Base-by-base conservation (phyloP, 1,140 invertebrate genomes). In the Dryas iulia region DNA sequence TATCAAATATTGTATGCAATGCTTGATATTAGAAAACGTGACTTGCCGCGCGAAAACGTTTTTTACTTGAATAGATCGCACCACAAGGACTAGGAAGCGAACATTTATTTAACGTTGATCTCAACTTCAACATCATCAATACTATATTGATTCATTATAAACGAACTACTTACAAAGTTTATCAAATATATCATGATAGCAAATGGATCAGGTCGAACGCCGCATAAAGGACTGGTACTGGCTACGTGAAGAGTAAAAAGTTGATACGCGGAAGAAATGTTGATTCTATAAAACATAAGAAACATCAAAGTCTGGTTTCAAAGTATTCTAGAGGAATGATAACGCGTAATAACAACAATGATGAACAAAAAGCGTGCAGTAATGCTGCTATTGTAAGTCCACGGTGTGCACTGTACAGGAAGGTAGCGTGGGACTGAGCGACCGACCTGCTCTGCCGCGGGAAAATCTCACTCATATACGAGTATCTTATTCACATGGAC, bases 381-480 rank as follows among this genome's bases (percentile, higher is more conserved):
- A 83, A 83, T 77, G 77, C 80, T 78, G 78, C 86, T 78, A 89
- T 89, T 91, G 86, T 90, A 74, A 76, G 77, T 79, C 73, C 76
- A 76, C 71, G 70, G 71, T 76, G 71, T 74, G 81, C 82, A 77
- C 76, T 39, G 35, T 14, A 8, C 35, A 47, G 80, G 82, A 84
- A 84, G 84, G 74, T 76, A 67, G 62, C 86, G 88, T 86, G 87
- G 81, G 89, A 87, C 79, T 74, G 72, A 72, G 69, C 72, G 71
- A 64, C 54, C 74, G 78, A 83, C 76, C 80, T 79, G 78, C 76
- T 66, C 78, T 59, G 73, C 23, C 81, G 78, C 87, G 86, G 83
- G 84, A 89, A 90, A 83, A 83, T 84, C 77, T 79, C 72, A 74
- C 71, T 82, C 76, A 59, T 21, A 14, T 64, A n/a, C n/a, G n/a